Base-by-base conservation (phyloP, 2,797 vertebrate species). In the Intellagama lesueurii region DNA sequence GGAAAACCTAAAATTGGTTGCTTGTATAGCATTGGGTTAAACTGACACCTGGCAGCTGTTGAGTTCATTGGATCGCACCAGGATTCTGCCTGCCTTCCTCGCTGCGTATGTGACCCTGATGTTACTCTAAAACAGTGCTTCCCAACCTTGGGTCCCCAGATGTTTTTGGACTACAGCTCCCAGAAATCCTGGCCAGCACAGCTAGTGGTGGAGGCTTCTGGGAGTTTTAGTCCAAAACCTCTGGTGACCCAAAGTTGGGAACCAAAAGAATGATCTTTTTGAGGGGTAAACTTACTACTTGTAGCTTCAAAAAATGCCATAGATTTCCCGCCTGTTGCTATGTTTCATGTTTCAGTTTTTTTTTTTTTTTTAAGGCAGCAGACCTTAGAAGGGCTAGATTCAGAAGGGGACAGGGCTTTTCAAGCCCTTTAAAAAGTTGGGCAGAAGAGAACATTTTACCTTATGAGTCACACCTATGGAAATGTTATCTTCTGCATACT, bases 1-100 rank as follows among this genome's bases (percentile, higher is more conserved):
- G 85, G 91, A 80, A 68, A 82, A 28, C 64, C 93, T 91, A 88
- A 93, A 81, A 90, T 89, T 76, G 68, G 4, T 0, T 17, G 66
- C 81, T 91, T 94, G 89, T 86, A 78, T 16, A 81, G 77, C 56
- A 75, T 30, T 68, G 44, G 79, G 87, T 85, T 91, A 90, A 81
- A 86, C 5, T 89, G 91, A 94, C 91, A 89, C 68, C 28, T n/a
- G 90, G 88, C 93, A 95, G 94, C 90, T 95, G 90, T 89, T 90
- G 32, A 69, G 66, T 87, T 91, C 94, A 76, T 94, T 91, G 93
- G 88, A 94, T 92, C 85, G 3, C 87, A 52, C 68, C 68, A 68
- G 84, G 92, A 66, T 91, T 75, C 75, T 92, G 22, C 32, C 70
- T 40, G 40, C 47, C 56, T 91, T 84, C 78, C 76, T 81, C 60